Percentiles rank a stretch among this genome's conserved stretches.
phyloP scores from a whole-genome alignment of 1,140 invertebrate species.

The Leptinotarsa undecemlineata region DNA sequence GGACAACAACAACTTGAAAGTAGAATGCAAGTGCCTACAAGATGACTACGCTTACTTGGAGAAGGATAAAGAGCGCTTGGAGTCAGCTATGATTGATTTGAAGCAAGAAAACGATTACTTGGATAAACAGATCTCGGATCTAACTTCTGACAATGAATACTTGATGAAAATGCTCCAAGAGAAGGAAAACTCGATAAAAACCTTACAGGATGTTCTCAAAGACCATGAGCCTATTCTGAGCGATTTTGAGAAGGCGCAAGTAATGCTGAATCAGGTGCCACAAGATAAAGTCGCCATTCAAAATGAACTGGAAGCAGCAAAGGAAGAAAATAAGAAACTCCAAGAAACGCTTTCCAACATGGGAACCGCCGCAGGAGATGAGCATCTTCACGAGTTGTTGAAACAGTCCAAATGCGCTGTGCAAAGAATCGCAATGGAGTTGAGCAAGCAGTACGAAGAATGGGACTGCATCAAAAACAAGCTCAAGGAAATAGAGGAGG shows the following conservation, averaged over 20 bases:
- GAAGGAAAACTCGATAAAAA: slow-evolving; percentile 24
- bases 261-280: background rate
- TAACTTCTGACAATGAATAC: slow-evolving; percentile 5
- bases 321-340: slow-evolving; percentile 31
- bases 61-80: background rate
- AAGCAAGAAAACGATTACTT: slow-evolving; percentile 7
- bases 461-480: slow-evolving; percentile 31
- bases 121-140: slow-evolving; percentile 3
- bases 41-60: background rate
- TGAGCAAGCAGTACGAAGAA: slow-evolving; percentile 36
- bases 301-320: slow-evolving; percentile 30
- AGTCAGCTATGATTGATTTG: background rate
- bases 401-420: slow-evolving; percentile 42
- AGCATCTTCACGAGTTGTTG: slow-evolving; percentile 42
- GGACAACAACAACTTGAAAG: slow-evolving; percentile 10
- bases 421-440: slow-evolving; percentile 35
- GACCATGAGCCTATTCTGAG: slow-evolving; percentile 28
- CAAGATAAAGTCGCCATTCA: background rate
- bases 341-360: slow-evolving; percentile 16
- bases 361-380: slow-evolving; percentile 20
- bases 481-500: slow-evolving; percentile 7
- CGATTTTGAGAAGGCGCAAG: slow-evolving; percentile 13
- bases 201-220: slow-evolving; percentile 33
- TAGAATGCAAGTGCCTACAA: background rate
- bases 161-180: slow-evolving; percentile 22